Evolutionary conservation across 2,797 vertebrate species (phyloP), one percentile per base, ranked within the genome.

Genomic region (Muscicapa comitata): DNA sequence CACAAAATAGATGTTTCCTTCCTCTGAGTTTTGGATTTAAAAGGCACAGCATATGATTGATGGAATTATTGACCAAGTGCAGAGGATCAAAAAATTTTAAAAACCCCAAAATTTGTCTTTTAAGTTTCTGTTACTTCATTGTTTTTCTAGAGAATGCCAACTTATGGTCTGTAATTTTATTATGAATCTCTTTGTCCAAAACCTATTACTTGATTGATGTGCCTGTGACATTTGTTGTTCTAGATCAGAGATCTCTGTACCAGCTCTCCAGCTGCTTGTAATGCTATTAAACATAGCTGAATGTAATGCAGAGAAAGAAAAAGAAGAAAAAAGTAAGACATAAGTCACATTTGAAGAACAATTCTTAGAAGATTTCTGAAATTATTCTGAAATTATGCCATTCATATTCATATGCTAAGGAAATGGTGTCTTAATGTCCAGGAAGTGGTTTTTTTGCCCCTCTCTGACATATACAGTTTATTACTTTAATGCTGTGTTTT

Each of bases 281-380:
- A 33, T 38, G 50, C 37, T 57, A 13, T 33, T 57, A 70, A 50
- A 70, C 13, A 37, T 18, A 20, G 19, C 1, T 33, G 17, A 62
- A 42, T 38, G 11, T n/a, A 79, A 65, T 35, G 18, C 38, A 75
- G 70, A 84, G 58, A 79, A 90, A 76, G 24, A 84, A 81, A 79
- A 82, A 68, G 5, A 74, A 92, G 15, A 19, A 71, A 74, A 71
- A 6, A 4, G 16, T 37, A 65, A 31, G 31, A 74, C 8, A 26
- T 92, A 92, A 83, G 57, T 73, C 53, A 88, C 38, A 13, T 33
- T 47, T 58, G 37, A 67, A 84, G 25, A 86, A 38, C 4, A 5
- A 29, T 11, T 70, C 21, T 65, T 70, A n/a, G 71, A 70, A 71
- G n/a, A 91, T 57, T 72, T 92, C 57, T 95, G 77, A 78, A 94